Conservation (phyloP, 2,113 vertebrate species). For the Erythrolamprus reginae region DNA sequence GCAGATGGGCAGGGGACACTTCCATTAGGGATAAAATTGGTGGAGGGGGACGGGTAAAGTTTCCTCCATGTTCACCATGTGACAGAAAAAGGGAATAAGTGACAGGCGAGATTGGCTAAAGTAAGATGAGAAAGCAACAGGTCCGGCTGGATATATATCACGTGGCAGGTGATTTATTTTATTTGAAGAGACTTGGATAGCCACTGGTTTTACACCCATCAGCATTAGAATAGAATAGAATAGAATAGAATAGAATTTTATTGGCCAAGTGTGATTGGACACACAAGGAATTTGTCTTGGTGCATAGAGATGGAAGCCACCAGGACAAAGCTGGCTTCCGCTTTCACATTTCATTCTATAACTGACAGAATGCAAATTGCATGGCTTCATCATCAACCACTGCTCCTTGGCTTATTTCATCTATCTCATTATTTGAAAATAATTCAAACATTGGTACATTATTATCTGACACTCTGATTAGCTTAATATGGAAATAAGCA, state of each 20-base stretch:
- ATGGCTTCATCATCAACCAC: background rate
- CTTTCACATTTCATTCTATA: background rate
- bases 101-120: background rate
- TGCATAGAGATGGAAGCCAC: background rate
- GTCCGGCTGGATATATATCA: background rate
- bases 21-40: background rate
- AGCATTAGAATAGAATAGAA: no score
- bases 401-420: background rate
- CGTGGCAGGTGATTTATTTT: background rate
- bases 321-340: background rate
- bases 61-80: background rate
- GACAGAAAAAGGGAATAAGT: background rate
- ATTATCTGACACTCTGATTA: background rate
- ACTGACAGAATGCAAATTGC: background rate
- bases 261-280: no score
- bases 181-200: background rate
- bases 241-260: no score
- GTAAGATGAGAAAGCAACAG: background rate
- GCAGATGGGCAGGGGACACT: background rate
- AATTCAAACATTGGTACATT: background rate
- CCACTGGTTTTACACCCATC: background rate
- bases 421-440: background rate
- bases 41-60: background rate
- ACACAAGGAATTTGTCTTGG: no score
- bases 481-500: background rate